Conservation (phyloP, 2,888 invertebrate genomes). For the Drepana falcataria region DNA sequence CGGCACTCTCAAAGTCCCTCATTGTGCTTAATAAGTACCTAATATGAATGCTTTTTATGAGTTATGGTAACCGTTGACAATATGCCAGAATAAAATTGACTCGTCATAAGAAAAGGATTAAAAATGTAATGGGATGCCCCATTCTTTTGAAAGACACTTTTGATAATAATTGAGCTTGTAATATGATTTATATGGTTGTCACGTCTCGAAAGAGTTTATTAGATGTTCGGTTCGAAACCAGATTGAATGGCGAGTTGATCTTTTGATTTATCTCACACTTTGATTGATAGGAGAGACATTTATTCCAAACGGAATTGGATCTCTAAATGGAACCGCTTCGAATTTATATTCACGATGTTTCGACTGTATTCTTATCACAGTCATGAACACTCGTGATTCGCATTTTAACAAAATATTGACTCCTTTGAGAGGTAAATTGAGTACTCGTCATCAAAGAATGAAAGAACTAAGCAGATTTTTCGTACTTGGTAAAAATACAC, state of each 20-base stretch:
- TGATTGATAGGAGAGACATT: conserved; percentile 28
- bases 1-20: conserved; percentile 39
- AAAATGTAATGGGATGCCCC: conserved; percentile 52
- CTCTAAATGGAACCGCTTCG: conserved; percentile 4
- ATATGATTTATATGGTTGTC: conserved; percentile 67
- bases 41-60: conserved; percentile 58
- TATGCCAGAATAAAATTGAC: conserved; percentile 66
- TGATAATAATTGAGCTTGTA: conserved; percentile 66
- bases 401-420: background rate
- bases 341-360: background rate
- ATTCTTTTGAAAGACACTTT: conserved; percentile 55
- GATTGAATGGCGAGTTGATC: conserved; percentile 50
- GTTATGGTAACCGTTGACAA: conserved; percentile 63
- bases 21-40: conserved; percentile 54
- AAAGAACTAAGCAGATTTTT: no score
- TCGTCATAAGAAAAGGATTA: conserved; percentile 67
- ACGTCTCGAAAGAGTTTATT: conserved; percentile 35
- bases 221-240: conserved; percentile 36
- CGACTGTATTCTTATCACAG: background rate
- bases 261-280: conserved; percentile 46
- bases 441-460: no score
- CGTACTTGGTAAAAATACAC: no score
- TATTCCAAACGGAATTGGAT: conserved; percentile 11
- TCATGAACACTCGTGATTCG: background rate
- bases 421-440: background rate